phyloP scores from a whole-genome alignment of 37 sponge, comb jelly and placozoan genomes.

The Dysidea cf. avara region DNA sequence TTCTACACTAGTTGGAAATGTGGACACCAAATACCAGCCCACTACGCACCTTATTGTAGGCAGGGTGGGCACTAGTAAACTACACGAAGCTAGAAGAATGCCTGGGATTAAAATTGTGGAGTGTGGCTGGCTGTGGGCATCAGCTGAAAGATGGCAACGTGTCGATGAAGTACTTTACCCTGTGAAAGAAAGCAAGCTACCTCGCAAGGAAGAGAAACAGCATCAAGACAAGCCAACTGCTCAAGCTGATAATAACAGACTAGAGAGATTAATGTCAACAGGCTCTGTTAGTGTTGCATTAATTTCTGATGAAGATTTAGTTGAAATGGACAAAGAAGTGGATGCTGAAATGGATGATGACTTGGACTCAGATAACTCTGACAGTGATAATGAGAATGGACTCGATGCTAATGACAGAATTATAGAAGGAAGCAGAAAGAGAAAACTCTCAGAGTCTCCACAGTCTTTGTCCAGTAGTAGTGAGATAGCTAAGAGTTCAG shows the following conservation, averaged over 20 bases:
- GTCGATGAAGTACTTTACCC: conserved; percentile 66
- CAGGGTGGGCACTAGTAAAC: conserved; percentile 81
- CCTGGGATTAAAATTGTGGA: conserved; percentile 78
- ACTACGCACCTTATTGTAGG: conserved; percentile 96
- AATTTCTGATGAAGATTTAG: conserved; percentile 73
- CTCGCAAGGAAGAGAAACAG: neutral
- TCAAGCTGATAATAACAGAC: neutral
- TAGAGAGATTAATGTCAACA: neutral
- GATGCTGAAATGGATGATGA: conserved; percentile 63
- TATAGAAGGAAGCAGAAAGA: neutral
- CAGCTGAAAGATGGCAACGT: conserved; percentile 88
- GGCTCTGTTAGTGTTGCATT: conserved; percentile 32
- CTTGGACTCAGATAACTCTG: conserved; percentile 15
- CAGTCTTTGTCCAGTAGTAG: neutral
- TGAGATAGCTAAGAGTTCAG: neutral
- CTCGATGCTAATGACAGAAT: neutral
- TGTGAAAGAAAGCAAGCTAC: conserved; percentile 12
- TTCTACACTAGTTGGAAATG: conserved; percentile 36
- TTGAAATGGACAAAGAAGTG: conserved; percentile 75
- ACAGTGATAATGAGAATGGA: conserved; percentile 17
- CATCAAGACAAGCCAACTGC: neutral
- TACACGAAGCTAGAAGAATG: conserved; percentile 73
- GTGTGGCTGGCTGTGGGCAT: conserved; percentile 90
- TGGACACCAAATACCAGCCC: conserved; percentile 25
- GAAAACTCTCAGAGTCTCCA: neutral